phyloP scores from a whole-genome alignment of 1,140 invertebrate genomes.

The Chrysoperla carnea region DNA sequence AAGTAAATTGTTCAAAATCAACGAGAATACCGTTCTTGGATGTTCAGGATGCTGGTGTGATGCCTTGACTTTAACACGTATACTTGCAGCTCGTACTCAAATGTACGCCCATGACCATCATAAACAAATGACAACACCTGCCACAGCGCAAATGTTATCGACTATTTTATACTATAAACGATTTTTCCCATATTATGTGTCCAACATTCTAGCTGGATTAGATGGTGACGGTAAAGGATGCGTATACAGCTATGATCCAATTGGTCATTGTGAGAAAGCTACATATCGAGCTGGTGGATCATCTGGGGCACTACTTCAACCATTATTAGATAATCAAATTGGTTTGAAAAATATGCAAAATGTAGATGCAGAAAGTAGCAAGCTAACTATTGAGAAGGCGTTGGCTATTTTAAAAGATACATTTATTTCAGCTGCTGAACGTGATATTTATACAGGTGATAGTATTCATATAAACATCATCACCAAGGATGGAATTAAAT shows the following conservation, averaged over 20 bases:
- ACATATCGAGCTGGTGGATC: conserved; percentile 73
- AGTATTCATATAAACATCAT: conserved; percentile 74
- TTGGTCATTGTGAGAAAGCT: conserved; percentile 77
- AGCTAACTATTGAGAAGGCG: conserved; percentile 62
- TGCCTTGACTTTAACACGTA: conserved; percentile 76
- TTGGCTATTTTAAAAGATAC: conserved; percentile 79
- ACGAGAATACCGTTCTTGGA: conserved; percentile 69
- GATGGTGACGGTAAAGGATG: conserved; percentile 79
- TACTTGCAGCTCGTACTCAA: conserved; percentile 75
- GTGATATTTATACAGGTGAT: conserved; percentile 96
- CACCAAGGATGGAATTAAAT: conserved; percentile 35
- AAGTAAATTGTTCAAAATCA: conserved; percentile 66
- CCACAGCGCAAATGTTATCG: conserved; percentile 88
- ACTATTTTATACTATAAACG: conserved; percentile 92
- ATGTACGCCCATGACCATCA: conserved; percentile 94
- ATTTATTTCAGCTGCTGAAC: conserved; percentile 91
- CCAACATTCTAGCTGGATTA: conserved; percentile 83
- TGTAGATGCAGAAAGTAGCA: conserved; percentile 34
- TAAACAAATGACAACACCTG: conserved; percentile 80
- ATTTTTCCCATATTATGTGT: conserved; percentile 98
- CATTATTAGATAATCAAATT: conserved; percentile 79
- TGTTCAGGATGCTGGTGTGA: conserved; percentile 95
- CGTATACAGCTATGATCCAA: conserved; percentile 92
- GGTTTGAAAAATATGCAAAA: conserved; percentile 70
- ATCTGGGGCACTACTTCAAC: conserved; percentile 60